Evolutionary conservation across 1,140 invertebrate genomes (phyloP), one percentile per base, ranked within the genome.

Genomic region (Orussus abietinus): DNA sequence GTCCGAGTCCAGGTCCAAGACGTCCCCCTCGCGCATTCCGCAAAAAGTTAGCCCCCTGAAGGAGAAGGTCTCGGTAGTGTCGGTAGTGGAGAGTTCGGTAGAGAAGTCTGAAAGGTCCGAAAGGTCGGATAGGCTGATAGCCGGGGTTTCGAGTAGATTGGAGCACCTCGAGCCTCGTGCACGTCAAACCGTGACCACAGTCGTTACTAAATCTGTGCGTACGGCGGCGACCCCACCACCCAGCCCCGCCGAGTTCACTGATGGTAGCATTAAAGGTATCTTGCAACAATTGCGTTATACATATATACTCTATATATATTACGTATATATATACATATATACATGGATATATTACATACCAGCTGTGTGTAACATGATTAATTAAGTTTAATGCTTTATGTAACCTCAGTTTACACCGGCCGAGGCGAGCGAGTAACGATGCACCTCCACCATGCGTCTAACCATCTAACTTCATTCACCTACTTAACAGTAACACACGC

Each of bases 241-340:
- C 69, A 70, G 60, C 68, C 63, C 64, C 66, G 66, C 64, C 62
- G 69, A 74, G 62, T 70, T 68, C 67, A 69, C 59, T 69, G 69
- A 72, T 66, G 66, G 53, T 66, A 74, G 66, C 63, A 66, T 67
- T 62, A 69, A 74, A 74, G 71, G 71, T 74, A 74, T 64, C 68
- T 74, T 70, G 62, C 59, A 71, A 73, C 65, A 69, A 70, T 69
- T 72, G 69, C 69, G 64, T 72, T 69, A 66, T 67, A 57, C 51
- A 62, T 64, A 60, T 51, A 60, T 60, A 55, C 42, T 45, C 34
- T 42, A 51, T 49, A 48, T 39, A 46, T 45, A 21, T 30, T 19
- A 37, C 26, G n/a, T 37, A 40, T 31, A 44, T 34, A 48, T 46
- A 59, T n/a, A n/a, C n/a, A n/a, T n/a, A n/a, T n/a, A n/a, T n/a